phyloP scores from a whole-genome alignment of 2,888 invertebrate species.

The Drosophila aldrichi region DNA sequence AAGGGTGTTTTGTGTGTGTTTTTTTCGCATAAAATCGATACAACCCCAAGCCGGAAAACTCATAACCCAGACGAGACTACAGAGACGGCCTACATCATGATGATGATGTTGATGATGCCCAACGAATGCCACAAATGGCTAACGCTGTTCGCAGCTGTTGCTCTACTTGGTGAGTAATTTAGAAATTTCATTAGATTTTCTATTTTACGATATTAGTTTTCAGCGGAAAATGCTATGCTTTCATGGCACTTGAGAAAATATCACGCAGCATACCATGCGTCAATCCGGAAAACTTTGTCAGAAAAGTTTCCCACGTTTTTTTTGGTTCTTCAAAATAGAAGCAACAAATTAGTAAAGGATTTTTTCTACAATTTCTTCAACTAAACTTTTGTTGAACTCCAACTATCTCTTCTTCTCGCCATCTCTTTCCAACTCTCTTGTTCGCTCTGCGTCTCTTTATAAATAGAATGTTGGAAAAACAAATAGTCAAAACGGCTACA shows the following conservation, averaged over 20 bases:
- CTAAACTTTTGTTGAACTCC: neutral
- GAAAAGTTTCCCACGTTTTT: conserved; percentile 1
- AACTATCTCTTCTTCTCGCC: neutral
- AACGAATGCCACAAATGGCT: conserved; percentile 83
- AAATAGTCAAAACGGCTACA: conserved; percentile 11
- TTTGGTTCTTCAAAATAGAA: neutral
- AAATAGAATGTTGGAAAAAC: conserved; percentile 33
- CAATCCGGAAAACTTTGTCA: neutral
- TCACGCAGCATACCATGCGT: conserved; percentile 13
- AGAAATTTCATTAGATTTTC: conserved; percentile 3
- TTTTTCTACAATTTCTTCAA: neutral
- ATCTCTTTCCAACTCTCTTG: neutral
- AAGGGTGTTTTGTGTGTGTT: conserved; percentile 55
- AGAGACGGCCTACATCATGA: conserved; percentile 76
- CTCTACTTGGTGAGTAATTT: conserved; percentile 82
- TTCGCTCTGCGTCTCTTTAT: neutral
- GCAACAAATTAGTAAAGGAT: neutral
- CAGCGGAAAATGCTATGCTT: conserved; percentile 29
- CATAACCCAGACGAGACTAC: conserved; percentile 2
- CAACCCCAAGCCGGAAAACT: conserved; percentile 45
- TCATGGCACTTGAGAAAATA: conserved; percentile 29
- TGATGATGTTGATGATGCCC: conserved; percentile 81
- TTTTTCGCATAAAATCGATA: conserved; percentile 74
- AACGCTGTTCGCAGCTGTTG: conserved; percentile 81
- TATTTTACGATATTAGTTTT: conserved; percentile 21